Base-by-base conservation (phyloP, 2,797 vertebrate genomes). In the Siniperca obscura region DNA sequence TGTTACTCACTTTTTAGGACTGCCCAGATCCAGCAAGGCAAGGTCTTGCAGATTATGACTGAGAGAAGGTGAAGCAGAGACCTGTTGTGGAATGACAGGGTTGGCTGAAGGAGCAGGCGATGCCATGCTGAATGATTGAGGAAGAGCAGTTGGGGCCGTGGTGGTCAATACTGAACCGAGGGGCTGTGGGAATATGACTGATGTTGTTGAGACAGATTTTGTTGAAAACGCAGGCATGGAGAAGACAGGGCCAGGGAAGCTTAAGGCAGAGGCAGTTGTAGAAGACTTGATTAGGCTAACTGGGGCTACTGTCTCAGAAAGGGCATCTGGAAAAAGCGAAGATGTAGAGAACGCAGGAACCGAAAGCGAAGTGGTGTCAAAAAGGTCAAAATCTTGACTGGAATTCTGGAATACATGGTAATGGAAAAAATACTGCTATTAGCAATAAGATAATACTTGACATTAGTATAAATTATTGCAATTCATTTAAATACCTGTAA, bases 1-100 rank as follows among this genome's bases (percentile, higher is more conserved):
- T 17, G 30, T 42, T 59, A 82, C 90, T 88, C 94, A 99, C 98
- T 90, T 96, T 95, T 95, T 95, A 79, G 93, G 89, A 81, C 96
- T 96, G 67, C 95, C 95, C 40, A 98, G 93, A 83, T 96, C 96
- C 56, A 98, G 70, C 72, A 96, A 84, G 73, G 96, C 94, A 25
- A 97, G 94, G 79, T 96, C 96, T 78, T 95, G 93, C 10, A 95
- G 78, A 59, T 86, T 81, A 77, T 85, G 93, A 80, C 74, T 91
- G 19, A 93, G 74, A 44, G 90, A 86, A 62, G 83, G 38, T 7
- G 70, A 77, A 25, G 70, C 19, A 21, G 83, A 69, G 44, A 65
- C 7, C 4, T 60, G 84, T 4, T 72, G 78, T 22, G 42, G 55
- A 53, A 72, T 12, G 30, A 61, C 53, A 7, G 21, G 4, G 19